Percentiles rank a stretch among this genome's conserved stretches.
These are phyloP conservation scores for Augochlora pura DNA, from an alignment of 1,140 invertebrate genomes.

Conservation along the genomic window DNA sequence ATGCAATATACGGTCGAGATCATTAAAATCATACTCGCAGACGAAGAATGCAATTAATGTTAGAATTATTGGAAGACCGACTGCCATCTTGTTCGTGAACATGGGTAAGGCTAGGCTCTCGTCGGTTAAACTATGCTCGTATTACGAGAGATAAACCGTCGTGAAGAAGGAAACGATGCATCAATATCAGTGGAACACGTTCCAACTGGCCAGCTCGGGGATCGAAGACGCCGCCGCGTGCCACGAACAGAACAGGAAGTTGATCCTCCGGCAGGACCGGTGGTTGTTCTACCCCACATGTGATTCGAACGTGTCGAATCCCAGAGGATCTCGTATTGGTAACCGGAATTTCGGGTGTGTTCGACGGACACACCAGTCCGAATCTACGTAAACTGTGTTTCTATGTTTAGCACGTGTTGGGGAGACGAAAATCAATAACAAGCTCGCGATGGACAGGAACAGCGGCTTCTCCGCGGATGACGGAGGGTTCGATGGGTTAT, in stretches of 20 bases:
- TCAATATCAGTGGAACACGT: constrained; percentile 40
- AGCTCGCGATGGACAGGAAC: background rate
- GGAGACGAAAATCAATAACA: background rate
- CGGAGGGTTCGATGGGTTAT: background rate
- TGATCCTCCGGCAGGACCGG: constrained; percentile 8
- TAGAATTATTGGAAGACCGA: background rate
- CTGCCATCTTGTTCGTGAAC: background rate
- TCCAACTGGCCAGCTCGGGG: background rate
- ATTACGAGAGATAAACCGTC: background rate
- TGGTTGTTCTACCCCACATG: constrained; percentile 19
- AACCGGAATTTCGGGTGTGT: constrained; percentile 28
- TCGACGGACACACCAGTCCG: background rate
- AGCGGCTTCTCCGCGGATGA: background rate
- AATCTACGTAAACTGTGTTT: constrained; percentile 3
- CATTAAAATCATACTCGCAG: too few species aligned
- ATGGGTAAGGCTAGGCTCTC: too few species aligned
- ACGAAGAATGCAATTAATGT: too few species aligned
- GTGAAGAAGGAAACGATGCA: constrained; percentile 18
- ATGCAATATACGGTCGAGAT: too few species aligned
- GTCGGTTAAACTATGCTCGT: too few species aligned
- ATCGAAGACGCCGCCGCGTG: background rate
- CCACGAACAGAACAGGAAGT: constrained; percentile 33
- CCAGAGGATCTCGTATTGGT: constrained; percentile 19
- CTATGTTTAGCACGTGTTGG: background rate
- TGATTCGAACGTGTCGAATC: constrained; percentile 45